phyloP scores from a whole-genome alignment of 92 coral and sea anemone species.

The Zoanthus gigantus region DNA sequence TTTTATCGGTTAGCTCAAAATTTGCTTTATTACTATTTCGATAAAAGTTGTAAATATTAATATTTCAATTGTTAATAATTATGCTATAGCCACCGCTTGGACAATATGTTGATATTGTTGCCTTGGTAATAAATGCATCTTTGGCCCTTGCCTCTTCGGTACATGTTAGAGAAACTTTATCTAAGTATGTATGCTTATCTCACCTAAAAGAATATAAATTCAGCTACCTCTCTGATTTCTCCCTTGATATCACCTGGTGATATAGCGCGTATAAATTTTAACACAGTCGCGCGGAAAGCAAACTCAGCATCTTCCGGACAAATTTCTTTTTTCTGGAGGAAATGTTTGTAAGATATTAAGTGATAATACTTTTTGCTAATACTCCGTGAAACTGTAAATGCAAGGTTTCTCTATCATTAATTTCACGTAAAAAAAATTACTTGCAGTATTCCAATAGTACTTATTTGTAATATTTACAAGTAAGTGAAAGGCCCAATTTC shows the following conservation, averaged over 20 bases:
- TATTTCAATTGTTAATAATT: neutral
- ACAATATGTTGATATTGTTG: conserved; percentile 34
- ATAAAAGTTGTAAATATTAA: neutral
- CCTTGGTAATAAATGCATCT: conserved; percentile 8
- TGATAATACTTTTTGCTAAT: neutral
- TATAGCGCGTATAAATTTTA: neutral
- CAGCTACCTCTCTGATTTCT: conserved; percentile 6
- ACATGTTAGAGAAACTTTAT: conserved; percentile 9
- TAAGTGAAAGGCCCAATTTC: too few relatives aligned
- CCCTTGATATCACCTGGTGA: conserved; percentile 15
- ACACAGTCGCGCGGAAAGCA: neutral
- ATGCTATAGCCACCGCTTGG: conserved; percentile 16
- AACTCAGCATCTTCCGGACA: conserved; percentile 5
- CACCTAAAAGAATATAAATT: neutral
- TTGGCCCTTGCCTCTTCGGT: conserved; percentile 7
- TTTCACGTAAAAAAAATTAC: neutral
- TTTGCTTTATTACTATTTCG: neutral
- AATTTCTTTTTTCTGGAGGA: conserved; percentile 4
- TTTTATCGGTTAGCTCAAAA: neutral
- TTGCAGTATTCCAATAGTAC: neutral
- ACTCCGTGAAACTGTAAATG: neutral
- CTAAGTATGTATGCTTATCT: neutral
- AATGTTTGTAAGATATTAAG: conserved; percentile 2
- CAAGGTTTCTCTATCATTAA: neutral
- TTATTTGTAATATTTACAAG: too few relatives aligned